Evolutionary conservation across 2,888 invertebrate genomes (phyloP).

Genomic region (Halocaridina rubra): DNA sequence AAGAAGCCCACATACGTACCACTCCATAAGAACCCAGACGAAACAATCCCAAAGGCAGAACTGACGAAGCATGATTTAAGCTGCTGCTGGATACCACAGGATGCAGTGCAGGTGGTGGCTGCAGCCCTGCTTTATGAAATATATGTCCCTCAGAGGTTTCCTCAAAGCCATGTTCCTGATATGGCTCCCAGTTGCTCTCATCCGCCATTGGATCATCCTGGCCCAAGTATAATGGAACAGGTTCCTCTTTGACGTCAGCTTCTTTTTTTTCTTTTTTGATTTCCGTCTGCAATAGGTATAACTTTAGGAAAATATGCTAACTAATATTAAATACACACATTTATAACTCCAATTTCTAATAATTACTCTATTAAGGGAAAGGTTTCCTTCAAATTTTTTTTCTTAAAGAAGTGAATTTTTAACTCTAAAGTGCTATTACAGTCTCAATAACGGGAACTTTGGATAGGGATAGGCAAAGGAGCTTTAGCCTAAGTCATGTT

Average conservation of each 20-base stretch:
- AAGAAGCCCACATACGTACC: too few relatives aligned
- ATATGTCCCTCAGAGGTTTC: background rate
- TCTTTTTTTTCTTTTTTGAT: slow-evolving; percentile 50
- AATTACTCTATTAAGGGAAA: too few relatives aligned
- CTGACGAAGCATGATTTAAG: background rate
- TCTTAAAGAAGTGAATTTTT: too few relatives aligned
- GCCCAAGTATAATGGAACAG: slow-evolving; percentile 7
- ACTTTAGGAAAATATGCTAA: too few relatives aligned
- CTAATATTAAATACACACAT: too few relatives aligned
- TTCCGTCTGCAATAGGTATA: slow-evolving; percentile 35
- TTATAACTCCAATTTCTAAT: too few relatives aligned
- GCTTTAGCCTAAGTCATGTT: too few relatives aligned
- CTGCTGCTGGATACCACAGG: slow-evolving; percentile 22
- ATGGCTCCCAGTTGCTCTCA: slow-evolving; percentile 19
- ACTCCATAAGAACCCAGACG: slow-evolving; percentile 32
- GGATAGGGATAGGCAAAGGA: too few relatives aligned
- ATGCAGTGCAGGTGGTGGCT: slow-evolving; percentile 28
- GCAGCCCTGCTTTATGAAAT: background rate
- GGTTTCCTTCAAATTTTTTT: too few relatives aligned
- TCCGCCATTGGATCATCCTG: slow-evolving; percentile 28
- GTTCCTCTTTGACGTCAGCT: slow-evolving; percentile 45
- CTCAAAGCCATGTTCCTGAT: background rate
- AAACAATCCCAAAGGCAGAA: slow-evolving; percentile 43
- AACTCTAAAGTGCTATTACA: too few relatives aligned
- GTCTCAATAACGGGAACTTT: too few relatives aligned